Base-by-base conservation (phyloP, 2,888 invertebrate genomes). In the Cataglyphis altisquamis region DNA sequence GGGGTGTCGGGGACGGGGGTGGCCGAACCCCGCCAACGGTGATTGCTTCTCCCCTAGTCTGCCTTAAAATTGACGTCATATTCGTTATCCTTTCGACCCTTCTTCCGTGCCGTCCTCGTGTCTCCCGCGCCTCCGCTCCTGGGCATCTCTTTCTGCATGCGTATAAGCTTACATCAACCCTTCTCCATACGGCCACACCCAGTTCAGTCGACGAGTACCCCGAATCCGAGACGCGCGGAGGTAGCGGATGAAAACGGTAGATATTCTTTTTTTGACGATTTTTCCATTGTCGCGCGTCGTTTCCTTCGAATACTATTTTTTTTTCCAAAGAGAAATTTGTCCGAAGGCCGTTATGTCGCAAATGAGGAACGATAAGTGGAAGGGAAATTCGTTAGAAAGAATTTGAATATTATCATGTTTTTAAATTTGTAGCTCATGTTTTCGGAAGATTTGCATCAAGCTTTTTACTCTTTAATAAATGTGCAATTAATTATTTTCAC, bases 51-150 rank as follows among this genome's bases (percentile, higher is more conserved):
- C 91, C 90, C 93, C 92, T 92, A 88, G 91, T 88, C 92, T 92
- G 92, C 92, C 93, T 93, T 92, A 94, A 94, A 94, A 94, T 94
- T 93, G 94, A 93, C 93, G 93, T 94, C 93, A 94, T 94, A 94
- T 94, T 94, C 94, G 94, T 94, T 94, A 94, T 94, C 93, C 94
- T 93, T 93, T 92, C 91, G 93, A 94, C 94, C 94, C 94, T 94
- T 93, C 92, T 93, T 93, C 92, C 93, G 88, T 88, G 86, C 89
- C 88, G 86, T 87, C 89, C 90, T 86, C 88, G 75, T 87, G 87
- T 88, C 89, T 90, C 91, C 88, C 88, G 88, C 87, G 77, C 86
- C 86, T 88, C 88, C 81, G 85, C 88, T 85, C 80, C 84, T 87
- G 89, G 90, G 87, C 91, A 90, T 88, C 91, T 89, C 91, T 91